These are phyloP conservation scores for Latrodectus geometricus DNA, from an alignment of 1,140 invertebrate genomes.

Conservation along the genomic window DNA sequence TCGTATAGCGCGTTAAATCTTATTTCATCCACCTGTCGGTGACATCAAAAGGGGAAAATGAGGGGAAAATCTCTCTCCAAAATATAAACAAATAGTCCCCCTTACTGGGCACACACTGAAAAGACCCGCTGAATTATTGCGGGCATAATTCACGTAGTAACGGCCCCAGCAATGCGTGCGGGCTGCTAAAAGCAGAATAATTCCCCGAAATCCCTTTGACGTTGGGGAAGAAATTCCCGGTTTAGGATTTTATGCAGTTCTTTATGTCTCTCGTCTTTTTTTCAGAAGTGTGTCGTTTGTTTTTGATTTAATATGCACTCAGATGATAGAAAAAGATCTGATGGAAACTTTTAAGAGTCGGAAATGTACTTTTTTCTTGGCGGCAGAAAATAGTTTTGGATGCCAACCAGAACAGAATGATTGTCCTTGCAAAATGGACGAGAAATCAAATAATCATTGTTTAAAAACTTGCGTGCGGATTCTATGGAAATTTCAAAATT, in stretches of 20 bases:
- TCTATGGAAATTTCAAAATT: too few species aligned
- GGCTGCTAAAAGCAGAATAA: conserved; percentile 11
- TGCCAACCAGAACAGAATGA: too few species aligned
- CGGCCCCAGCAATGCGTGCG: not conserved
- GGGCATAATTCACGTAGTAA: conserved; percentile 26
- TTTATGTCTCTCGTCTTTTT: too few species aligned
- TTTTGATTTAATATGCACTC: not conserved
- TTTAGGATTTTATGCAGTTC: not conserved
- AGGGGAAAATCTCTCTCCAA: conserved; percentile 2
- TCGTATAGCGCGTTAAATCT: conserved; percentile 14
- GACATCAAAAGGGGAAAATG: conserved; percentile 16
- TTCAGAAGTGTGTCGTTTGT: not conserved
- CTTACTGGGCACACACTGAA: not conserved
- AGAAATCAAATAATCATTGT: too few species aligned
- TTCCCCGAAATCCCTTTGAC: not conserved
- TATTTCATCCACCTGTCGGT: conserved; percentile 25
- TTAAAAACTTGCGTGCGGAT: too few species aligned
- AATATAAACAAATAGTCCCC: conserved; percentile 38
- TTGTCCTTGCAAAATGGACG: too few species aligned
- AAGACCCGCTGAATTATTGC: conserved; percentile 15
- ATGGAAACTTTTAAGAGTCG: too few species aligned
- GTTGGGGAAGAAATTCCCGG: not conserved
- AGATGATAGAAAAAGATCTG: not conserved
- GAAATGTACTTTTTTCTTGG: too few species aligned
- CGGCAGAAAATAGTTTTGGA: too few species aligned